phyloP scores from a whole-genome alignment of 1,140 invertebrate genomes.

The Drosophila pachea region DNA sequence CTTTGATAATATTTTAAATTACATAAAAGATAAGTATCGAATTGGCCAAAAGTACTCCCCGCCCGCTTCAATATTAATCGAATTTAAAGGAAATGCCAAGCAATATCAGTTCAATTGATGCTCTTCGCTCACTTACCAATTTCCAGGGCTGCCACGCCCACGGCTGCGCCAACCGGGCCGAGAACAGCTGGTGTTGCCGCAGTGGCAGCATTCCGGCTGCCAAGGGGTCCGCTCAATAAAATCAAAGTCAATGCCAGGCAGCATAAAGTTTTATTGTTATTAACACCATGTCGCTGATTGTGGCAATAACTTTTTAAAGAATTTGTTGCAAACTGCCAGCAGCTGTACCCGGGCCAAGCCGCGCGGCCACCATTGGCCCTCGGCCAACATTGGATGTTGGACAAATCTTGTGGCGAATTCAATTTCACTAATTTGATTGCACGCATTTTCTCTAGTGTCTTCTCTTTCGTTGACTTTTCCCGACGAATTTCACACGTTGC shows the following conservation, averaged over 20 bases:
- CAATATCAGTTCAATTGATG: no score
- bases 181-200: constrained; percentile 23
- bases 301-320: constrained; percentile 74
- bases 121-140: constrained; percentile 58
- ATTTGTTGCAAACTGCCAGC: constrained; percentile 67
- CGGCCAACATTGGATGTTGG: constrained; percentile 35
- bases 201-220: constrained; percentile 6
- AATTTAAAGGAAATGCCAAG: not conserved
- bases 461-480: constrained; percentile 4
- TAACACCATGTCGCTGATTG: constrained; percentile 71
- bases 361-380: not conserved
- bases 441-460: constrained; percentile 61
- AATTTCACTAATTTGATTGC: constrained; percentile 62
- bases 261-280: constrained; percentile 77
- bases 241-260: constrained; percentile 76
- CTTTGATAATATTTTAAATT: no score
- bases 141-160: constrained; percentile 48
- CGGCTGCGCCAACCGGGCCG: constrained; percentile 5
- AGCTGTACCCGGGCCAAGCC: constrained; percentile 25
- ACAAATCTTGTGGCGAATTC: constrained; percentile 44
- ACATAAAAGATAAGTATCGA: no score
- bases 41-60: no score
- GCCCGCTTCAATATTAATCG: not conserved
- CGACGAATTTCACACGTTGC: constrained; percentile 37
- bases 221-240: constrained; percentile 55